Evolutionary conservation across 2,113 vertebrate species (phyloP), one percentile per base, ranked within the genome.

Genomic region (Hemiprocne comata): DNA sequence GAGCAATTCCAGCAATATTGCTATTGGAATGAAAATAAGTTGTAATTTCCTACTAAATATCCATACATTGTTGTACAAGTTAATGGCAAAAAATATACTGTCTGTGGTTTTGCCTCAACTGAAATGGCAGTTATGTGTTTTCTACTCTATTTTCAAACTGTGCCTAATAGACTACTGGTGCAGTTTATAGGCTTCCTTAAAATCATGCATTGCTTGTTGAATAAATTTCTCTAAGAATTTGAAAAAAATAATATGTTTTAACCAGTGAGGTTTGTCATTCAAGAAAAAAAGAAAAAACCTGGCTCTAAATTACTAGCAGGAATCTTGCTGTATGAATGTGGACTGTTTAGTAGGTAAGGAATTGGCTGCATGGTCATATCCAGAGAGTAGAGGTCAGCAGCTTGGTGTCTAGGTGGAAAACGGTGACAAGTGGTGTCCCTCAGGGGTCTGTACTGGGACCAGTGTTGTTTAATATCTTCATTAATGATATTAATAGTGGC

Each of bases 231-330:
- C 8, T 38, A 29, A 61, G n/a, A 94, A 57, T 53, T 33, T 48
- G 44, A n/a, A 51, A 42, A 75, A 36, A 60, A 13, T 3, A 42
- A 4, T 26, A 54, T 66, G 5, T 40, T 75, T 78, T 46, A 55
- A 28, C 19, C 23, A 10, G 2, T 64, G n/a, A 44, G 1, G 36
- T 58, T 74, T 82, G 11, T 34, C 21, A 38, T 61, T 70, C 48
- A 34, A 28, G 6, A 13, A 33, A 54, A 62, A 67, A 40, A 2
- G 19, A 17, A 29, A 29, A 7, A 44, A 10, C 0, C 1, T 40
- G 0, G 42, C 13, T 60, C 16, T 42, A 24, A 67, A 15, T 33
- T n/a, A 14, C 15, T 62, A 17, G 7, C 13, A 42, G 40, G 34
- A 73, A 6, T 10, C 13, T 48, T 61, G 12, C 46, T 74, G 29